These are phyloP conservation scores for Athrips mouffetella DNA, from an alignment of 2,888 invertebrate species.

Conservation along the genomic window DNA sequence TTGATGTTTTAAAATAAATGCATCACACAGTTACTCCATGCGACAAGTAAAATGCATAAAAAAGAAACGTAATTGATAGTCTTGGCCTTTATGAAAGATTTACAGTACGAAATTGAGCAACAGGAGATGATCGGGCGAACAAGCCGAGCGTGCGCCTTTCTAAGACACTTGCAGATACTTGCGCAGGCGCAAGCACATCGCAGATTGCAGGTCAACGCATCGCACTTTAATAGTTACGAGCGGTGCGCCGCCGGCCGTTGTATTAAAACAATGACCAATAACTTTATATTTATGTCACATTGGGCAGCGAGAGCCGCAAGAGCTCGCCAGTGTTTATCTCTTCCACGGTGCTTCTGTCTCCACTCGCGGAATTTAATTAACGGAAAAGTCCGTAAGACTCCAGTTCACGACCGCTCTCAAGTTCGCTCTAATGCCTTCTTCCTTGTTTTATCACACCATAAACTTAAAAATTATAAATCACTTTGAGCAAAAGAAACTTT, in stretches of 20 bases:
- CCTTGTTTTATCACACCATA: conserved; percentile 5
- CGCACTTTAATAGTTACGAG: conserved; percentile 54
- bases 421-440: background rate
- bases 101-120: too few species aligned
- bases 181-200: conserved; percentile 24
- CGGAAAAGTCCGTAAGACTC: background rate
- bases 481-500: background rate
- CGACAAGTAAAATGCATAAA: too few species aligned
- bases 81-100: too few species aligned
- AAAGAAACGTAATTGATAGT: too few species aligned
- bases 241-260: conserved; percentile 45
- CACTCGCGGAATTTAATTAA: conserved; percentile 24
- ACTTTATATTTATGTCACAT: conserved; percentile 65
- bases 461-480: background rate
- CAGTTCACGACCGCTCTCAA: too few species aligned
- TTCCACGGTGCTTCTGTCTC: conserved; percentile 25
- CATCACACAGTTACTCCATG: too few species aligned
- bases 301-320: conserved; percentile 42
- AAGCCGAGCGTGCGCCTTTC: too few species aligned
- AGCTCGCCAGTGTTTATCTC: conserved; percentile 41
- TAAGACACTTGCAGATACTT: conserved; percentile 6
- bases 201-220: conserved; percentile 36
- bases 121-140: too few species aligned
- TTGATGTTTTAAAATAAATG: too few species aligned
- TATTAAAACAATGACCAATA: conserved; percentile 73